Conservation (phyloP, 2,888 invertebrate species). For the Folsomia manolachei region DNA sequence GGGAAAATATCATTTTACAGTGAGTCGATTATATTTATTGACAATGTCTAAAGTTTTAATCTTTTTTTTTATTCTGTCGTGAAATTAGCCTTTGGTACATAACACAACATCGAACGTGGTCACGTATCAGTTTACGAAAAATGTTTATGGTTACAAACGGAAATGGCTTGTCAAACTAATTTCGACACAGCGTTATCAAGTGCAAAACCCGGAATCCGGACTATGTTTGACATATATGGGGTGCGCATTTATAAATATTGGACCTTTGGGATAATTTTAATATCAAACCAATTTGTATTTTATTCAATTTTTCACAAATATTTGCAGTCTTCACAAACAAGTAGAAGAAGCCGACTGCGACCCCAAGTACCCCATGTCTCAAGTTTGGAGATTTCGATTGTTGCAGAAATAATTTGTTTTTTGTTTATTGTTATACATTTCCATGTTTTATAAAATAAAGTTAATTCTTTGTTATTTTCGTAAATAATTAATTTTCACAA, state of each 20-base stretch:
- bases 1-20: constrained; percentile 34
- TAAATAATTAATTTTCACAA: not conserved
- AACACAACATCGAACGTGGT: constrained; percentile 32
- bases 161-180: constrained; percentile 31
- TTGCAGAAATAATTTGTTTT: not conserved
- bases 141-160: constrained; percentile 32
- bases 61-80: too few relatives aligned
- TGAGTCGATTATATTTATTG: too few relatives aligned
- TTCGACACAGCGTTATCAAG: constrained; percentile 25
- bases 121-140: constrained; percentile 33
- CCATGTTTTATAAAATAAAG: too few relatives aligned
- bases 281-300: not conserved
- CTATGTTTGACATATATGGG: constrained; percentile 34
- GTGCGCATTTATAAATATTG: constrained; percentile 14
- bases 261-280: not conserved
- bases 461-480: not conserved
- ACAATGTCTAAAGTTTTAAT: too few relatives aligned
- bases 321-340: constrained; percentile 21
- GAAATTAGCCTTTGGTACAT: constrained; percentile 30
- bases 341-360: constrained; percentile 31
- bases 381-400: constrained; percentile 38
- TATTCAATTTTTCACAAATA: not conserved
- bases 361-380: constrained; percentile 17
- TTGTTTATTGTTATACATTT: too few relatives aligned
- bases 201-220: constrained; percentile 33